Evolutionary conservation across 2,888 invertebrate species (phyloP), one percentile per base, ranked within the genome.

Genomic region (Thereva nobilitata): DNA sequence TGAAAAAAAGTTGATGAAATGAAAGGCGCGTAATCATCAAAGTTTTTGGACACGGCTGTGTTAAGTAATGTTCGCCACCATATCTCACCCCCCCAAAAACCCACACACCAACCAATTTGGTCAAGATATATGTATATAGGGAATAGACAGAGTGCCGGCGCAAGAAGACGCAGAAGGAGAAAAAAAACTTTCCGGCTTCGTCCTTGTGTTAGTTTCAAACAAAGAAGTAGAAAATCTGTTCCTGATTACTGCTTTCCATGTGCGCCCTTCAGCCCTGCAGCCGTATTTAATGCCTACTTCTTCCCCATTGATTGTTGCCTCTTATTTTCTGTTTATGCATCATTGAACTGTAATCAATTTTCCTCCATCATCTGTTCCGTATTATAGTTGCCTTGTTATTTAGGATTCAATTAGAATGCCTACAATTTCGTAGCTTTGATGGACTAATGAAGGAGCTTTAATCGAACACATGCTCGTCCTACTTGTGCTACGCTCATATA

Each of bases 341-440:
- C 71, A 71, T 68, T 71, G 72, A 72, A 70, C 70, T 70, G 69
- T 71, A 72, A 70, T 71, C 72, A 71, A 71, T 71, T 70, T 70
- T 66, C 68, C 53, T 69, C 57, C 68, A 47, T 49, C 41, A 50
- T 45, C 55, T 34, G n/a, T 12, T 64, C 40, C 44, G 56, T 41
- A 9, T 35, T 8, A 45, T 47, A 59, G 57, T 59, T 59, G 57
- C 57, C 47, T 47, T 59, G 57, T 59, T 59, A 59, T 47, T 23
- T 34, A 37, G 57, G 47, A 59, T 59, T 59, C 57, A 59, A 59
- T 59, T 59, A 59, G 47, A 59, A 59, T 10, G 57, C 23, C 23
- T 23, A 23, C 23, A 23, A 23, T 23, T 23, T 23, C 23, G 23
- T 38, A 59, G 47, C 57, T 59, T 59, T 59, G 57, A 59, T 59